These are phyloP conservation scores for Oenanthe oenanthe DNA, from an alignment of 2,113 vertebrate genomes.

Conservation along the genomic window DNA sequence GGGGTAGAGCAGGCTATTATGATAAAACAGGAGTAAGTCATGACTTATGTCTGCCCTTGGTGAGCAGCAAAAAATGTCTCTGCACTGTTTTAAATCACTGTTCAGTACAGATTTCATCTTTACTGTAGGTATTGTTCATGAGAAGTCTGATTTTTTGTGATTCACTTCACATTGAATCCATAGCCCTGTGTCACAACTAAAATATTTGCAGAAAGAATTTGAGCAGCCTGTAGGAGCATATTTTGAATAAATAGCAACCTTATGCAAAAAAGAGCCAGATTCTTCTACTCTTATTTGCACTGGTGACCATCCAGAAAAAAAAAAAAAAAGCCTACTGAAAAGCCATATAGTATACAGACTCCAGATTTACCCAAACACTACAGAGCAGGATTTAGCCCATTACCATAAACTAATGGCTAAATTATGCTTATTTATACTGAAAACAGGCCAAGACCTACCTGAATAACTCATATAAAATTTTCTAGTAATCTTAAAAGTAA, in stretches of 20 bases:
- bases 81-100: not conserved
- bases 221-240: constrained; percentile 15
- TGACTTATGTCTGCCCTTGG: not conserved
- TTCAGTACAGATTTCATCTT: not conserved
- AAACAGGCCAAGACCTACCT: not conserved
- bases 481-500: not conserved
- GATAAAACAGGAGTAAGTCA: not conserved
- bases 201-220: constrained; percentile 56
- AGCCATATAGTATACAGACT: not conserved
- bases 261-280: constrained; percentile 7
- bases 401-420: not conserved
- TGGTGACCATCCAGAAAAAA: not conserved
- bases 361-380: not conserved
- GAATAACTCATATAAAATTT: not conserved
- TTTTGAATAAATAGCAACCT: constrained; percentile 56
- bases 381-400: not conserved
- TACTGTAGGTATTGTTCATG: not conserved
- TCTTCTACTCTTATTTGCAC: not conserved
- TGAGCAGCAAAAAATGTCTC: not conserved
- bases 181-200: constrained; percentile 25
- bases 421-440: not conserved
- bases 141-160: constrained; percentile 19
- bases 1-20: not conserved
- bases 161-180: constrained; percentile 14
- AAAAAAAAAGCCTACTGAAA: not conserved